Conservation (phyloP, 2,888 invertebrate genomes). For the Drosophila rubida region DNA sequence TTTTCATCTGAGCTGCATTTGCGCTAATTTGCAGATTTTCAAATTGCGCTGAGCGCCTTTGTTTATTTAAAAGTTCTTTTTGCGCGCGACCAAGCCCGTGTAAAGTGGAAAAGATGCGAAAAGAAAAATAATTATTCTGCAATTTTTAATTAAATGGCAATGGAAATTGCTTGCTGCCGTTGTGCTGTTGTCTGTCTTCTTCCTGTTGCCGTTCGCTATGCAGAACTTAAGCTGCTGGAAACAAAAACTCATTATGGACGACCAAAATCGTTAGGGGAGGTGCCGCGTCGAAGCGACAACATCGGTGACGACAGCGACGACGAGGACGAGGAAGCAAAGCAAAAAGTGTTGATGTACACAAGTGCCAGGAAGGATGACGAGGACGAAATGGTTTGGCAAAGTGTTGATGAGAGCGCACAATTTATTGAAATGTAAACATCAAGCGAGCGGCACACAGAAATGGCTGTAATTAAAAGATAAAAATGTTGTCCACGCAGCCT, state of each 20-base stretch:
- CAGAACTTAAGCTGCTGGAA: constrained; percentile 75
- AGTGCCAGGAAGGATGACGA: constrained; percentile 33
- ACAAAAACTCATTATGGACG: constrained; percentile 78
- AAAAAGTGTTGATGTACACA: constrained; percentile 45
- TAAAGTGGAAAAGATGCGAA: constrained; percentile 49
- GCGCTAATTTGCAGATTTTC: constrained; percentile 74
- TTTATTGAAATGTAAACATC: constrained; percentile 79
- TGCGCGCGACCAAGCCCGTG: constrained; percentile 27
- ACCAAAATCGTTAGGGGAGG: constrained; percentile 67
- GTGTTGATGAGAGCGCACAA: constrained; percentile 61
- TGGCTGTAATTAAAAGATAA: constrained; percentile 70
- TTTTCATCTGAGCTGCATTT: constrained; percentile 54
- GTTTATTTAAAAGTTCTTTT: constrained; percentile 64
- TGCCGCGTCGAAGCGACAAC: constrained; percentile 16
- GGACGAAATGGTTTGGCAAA: constrained; percentile 29
- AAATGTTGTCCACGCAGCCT: constrained; percentile 47
- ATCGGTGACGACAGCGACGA: background rate
- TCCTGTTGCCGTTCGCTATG: constrained; percentile 43
- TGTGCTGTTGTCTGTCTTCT: constrained; percentile 17
- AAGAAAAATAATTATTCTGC: constrained; percentile 80
- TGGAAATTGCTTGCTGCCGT: constrained; percentile 63
- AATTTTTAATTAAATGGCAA: constrained; percentile 80
- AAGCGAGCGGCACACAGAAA: constrained; percentile 54
- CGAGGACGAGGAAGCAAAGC: constrained; percentile 3
- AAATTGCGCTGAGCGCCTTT: constrained; percentile 64